Conservation (phyloP, 2,888 invertebrate genomes). For the Rhingia campestris region DNA sequence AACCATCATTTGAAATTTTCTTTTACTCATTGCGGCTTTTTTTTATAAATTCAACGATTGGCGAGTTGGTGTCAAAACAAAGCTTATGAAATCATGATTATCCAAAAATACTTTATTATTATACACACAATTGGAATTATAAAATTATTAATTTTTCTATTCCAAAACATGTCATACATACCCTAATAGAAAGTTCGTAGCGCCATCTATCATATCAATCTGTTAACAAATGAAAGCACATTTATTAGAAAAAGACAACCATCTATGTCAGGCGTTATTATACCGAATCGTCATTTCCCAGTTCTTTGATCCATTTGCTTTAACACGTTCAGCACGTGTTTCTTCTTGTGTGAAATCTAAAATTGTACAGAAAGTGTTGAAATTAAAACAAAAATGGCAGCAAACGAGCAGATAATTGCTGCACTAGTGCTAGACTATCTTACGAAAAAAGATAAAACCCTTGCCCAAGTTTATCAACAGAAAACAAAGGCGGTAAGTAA, state of each 20-base stretch:
- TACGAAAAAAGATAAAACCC: conserved; percentile 85
- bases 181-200: background rate
- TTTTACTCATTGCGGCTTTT: no score
- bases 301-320: conserved; percentile 45
- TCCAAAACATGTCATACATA: no score
- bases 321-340: conserved; percentile 58
- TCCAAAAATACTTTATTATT: no score
- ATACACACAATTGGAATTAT: no score
- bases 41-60: no score
- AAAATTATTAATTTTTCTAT: no score
- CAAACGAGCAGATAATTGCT: conserved; percentile 82
- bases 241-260: conserved; percentile 8
- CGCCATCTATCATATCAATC: conserved; percentile 9
- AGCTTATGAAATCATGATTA: no score
- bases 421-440: conserved; percentile 88
- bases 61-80: no score
- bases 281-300: conserved; percentile 21
- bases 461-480: conserved; percentile 88
- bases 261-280: background rate
- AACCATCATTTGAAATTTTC: no score
- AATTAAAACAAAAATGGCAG: conserved; percentile 82
- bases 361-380: conserved; percentile 13
- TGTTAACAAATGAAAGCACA: background rate
- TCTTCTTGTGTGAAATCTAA: conserved; percentile 16
- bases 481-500: conserved; percentile 90